These are phyloP conservation scores for Premnoplex brunnescens DNA, from an alignment of 2,797 vertebrate species.

Conservation along the genomic window DNA sequence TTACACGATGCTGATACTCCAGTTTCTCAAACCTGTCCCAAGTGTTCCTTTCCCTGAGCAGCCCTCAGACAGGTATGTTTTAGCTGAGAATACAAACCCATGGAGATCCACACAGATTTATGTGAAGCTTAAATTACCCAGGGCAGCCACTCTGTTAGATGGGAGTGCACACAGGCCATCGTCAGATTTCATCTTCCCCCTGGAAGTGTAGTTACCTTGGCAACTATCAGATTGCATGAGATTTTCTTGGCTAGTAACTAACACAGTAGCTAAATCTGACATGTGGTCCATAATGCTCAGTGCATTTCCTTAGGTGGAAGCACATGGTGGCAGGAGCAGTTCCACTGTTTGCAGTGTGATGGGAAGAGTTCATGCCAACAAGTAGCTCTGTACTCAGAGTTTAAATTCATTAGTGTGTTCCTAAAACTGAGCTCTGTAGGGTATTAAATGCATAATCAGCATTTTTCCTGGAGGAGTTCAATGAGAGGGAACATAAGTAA, in stretches of 20 bases:
- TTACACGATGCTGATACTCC: fast-evolving
- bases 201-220: conserved; percentile 59
- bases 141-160: background rate
- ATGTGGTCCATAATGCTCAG: fast-evolving
- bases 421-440: background rate
- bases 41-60: background rate
- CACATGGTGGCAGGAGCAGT: background rate
- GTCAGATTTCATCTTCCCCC: background rate
- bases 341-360: background rate
- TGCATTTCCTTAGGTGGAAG: background rate
- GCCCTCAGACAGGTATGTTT: background rate
- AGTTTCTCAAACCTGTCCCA: background rate
- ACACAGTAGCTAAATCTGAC: background rate
- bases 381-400: background rate
- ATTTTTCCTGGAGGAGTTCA: background rate
- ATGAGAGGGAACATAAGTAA: background rate
- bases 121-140: background rate
- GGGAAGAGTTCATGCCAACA: background rate
- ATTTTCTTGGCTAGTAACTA: background rate
- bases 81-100: background rate
- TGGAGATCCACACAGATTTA: background rate
- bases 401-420: background rate
- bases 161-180: background rate
- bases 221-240: conserved; percentile 28
- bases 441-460: background rate